Percentiles rank a stretch among this genome's conserved stretches.
phyloP scores from a whole-genome alignment of 2,113 vertebrate genomes.

The Grus americana region DNA sequence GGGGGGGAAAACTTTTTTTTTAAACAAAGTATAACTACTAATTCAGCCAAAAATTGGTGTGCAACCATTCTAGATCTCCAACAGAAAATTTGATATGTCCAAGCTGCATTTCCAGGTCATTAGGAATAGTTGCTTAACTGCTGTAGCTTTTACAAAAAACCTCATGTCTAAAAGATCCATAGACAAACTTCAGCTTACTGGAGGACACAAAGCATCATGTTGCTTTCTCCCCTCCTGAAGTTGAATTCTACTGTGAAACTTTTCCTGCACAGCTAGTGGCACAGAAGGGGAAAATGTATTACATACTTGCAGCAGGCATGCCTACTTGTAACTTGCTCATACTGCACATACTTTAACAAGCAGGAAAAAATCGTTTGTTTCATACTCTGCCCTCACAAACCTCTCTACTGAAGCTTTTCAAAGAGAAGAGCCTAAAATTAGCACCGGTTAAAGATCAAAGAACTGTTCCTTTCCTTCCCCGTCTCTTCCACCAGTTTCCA shows the following conservation, averaged over 20 bases:
- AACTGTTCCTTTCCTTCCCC: background rate
- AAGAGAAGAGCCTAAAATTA: background rate
- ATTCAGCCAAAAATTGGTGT: background rate
- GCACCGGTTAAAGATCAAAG: background rate
- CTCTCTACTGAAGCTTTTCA: background rate
- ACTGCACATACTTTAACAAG: background rate
- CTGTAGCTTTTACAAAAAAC: background rate
- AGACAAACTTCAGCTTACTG: background rate
- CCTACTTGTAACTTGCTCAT: background rate
- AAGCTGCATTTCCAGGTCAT: background rate
- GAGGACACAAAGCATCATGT: background rate
- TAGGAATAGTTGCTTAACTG: background rate
- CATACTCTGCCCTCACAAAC: background rate
- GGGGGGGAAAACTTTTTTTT: rapidly evolving
- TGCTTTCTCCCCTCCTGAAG: background rate
- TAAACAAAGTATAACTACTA: background rate
- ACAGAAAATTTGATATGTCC: rapidly evolving
- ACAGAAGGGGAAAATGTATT: background rate
- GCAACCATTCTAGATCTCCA: background rate
- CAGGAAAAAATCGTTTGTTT: background rate
- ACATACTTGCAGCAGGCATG: background rate
- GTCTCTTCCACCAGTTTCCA: background rate
- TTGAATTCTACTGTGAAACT: background rate
- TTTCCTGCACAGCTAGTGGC: background rate
- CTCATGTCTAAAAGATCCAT: background rate